Base-by-base conservation (phyloP, 2,113 vertebrate genomes). In the Fregata magnificens region DNA sequence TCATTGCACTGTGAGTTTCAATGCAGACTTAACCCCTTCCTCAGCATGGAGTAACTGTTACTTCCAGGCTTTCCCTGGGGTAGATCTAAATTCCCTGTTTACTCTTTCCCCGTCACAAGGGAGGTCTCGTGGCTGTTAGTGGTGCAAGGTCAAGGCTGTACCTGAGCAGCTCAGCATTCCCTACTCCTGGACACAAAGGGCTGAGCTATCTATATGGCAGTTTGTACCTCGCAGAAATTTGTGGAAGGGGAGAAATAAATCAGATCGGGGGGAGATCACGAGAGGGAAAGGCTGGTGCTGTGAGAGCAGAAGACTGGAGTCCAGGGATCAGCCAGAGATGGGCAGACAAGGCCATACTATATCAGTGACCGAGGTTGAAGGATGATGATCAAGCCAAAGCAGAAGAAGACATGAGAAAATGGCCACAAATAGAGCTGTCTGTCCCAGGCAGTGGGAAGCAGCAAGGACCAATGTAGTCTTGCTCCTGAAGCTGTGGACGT, bases 21-120 rank as follows among this genome's bases (percentile, higher is more conserved):
- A 8, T 79, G 80, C 55, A 61, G 80, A 31, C 24, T 97, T 97
- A 97, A 97, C 92, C 94, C 95, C 34, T 93, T 95, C 82, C 74
- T 93, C 56, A 26, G 69, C 26, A 0, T 2, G 9, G 21, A 55
- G 50, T 5, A 26, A 32, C 55, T 56, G 11, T 6, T 28, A 2
- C 34, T 78, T 5, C 12, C 24, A 13, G 36, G 13, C 26, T 32
- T 25, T n/a, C 34, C 85, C 36, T 12, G 40, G 8, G 50, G 9
- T 2, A 16, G 32, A 4, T 42, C 26, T 7, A 4, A 7, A 16
- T 20, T 32, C n/a, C n/a, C 8, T 18, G 5, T 22, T 11, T 4
- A 16, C 83, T 38, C 52, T 6, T 14, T 69, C 14, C 22, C 26
- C 6, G 0, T 28, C 36, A 11, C 26, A 6, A 4, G 45, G 42